A percentile compares a stretch with the other conserved stretches of the same genome.
Evolutionary conservation across 2,113 vertebrate genomes (phyloP).

Genomic region (Clarias batrachus): DNA sequence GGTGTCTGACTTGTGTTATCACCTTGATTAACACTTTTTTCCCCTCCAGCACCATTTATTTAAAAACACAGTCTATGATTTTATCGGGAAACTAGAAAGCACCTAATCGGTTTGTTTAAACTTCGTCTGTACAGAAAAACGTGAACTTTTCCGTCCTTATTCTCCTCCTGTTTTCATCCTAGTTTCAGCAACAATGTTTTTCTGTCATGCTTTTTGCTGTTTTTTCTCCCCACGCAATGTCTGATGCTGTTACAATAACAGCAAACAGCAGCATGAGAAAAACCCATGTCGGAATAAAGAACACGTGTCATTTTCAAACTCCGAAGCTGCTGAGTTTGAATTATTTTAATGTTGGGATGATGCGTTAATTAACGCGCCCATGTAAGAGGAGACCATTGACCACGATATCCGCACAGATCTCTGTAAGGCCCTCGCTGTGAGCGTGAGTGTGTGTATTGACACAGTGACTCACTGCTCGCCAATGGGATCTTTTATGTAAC

Average conservation of each 20-base stretch:
- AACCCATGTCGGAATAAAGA: not conserved
- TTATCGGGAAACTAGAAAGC: not conserved
- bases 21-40: no score
- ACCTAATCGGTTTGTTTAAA: not conserved
- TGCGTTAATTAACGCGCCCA: constrained; percentile 51
- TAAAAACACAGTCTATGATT: not conserved
- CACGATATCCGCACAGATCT: constrained; percentile 36
- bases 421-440: constrained; percentile 43
- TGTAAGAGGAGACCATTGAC: not conserved
- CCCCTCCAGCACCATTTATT: not conserved
- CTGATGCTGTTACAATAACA: not conserved
- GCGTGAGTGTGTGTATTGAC: constrained; percentile 31
- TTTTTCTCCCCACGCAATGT: not conserved
- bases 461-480: constrained; percentile 57
- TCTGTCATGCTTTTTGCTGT: not conserved
- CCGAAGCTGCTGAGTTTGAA: not conserved
- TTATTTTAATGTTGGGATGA: constrained; percentile 5
- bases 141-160: no score
- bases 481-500: constrained; percentile 56
- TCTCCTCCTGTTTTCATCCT: no score
- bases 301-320: not conserved
- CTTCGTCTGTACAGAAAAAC: no score
- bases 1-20: no score
- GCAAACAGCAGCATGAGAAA: not conserved
- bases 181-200: not conserved